Conservation (phyloP, 2,113 vertebrate genomes). For the Toxotes chatareus region DNA sequence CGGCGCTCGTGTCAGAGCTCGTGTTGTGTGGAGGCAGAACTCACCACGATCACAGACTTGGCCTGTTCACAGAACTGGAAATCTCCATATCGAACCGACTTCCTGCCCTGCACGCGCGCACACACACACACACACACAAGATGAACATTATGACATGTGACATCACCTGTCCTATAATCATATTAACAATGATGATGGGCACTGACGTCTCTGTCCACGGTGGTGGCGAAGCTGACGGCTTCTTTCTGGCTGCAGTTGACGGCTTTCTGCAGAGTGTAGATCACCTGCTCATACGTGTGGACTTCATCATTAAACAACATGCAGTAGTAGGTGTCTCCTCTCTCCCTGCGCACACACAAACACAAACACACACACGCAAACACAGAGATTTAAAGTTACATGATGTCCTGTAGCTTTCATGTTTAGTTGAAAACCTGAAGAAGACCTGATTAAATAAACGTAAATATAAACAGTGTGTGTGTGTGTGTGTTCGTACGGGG, state of each 20-base stretch:
- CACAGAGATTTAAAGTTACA: too few relatives aligned
- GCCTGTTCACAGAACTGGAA: constrained; percentile 97
- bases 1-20: too few relatives aligned
- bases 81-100: constrained; percentile 95
- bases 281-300: constrained; percentile 98
- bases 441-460: not conserved
- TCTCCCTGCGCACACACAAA: constrained; percentile 83
- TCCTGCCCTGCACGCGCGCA: constrained; percentile 87
- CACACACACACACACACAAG: not conserved
- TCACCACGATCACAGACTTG: constrained; percentile 97
- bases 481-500: constrained; percentile 82
- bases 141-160: too few relatives aligned
- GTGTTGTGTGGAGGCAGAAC: constrained; percentile 51
- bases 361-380: constrained; percentile 1
- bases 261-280: constrained; percentile 98
- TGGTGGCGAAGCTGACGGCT: constrained; percentile 96
- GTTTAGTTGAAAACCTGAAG: too few relatives aligned
- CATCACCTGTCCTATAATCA: too few relatives aligned
- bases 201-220: constrained; percentile 97
- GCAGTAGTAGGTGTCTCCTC: constrained; percentile 93
- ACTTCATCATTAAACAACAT: constrained; percentile 99
- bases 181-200: not conserved
- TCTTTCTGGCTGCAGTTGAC: constrained; percentile 98
- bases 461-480: not conserved
- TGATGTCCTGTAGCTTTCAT: too few relatives aligned